Evolutionary conservation across 2,888 invertebrate species (phyloP).

Genomic region (Epinotia nisella): DNA sequence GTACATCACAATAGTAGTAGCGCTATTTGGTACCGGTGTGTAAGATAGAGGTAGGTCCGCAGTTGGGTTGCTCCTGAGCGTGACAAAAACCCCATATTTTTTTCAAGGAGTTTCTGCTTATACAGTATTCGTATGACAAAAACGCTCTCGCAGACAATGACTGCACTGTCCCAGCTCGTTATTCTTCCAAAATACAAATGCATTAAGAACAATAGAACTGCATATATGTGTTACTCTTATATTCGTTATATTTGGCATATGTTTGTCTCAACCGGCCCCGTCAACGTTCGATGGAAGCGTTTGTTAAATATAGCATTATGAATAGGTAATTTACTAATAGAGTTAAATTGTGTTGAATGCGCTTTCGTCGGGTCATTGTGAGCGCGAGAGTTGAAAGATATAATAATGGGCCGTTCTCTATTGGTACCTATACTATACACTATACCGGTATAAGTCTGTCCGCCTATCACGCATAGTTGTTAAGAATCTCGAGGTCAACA

Average conservation of each 20-base stretch:
- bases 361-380: constrained; percentile 46
- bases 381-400: constrained; percentile 36
- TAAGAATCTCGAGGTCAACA: background rate
- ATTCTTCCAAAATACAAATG: constrained; percentile 16
- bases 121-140: constrained; percentile 6
- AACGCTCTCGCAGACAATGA: constrained; percentile 18
- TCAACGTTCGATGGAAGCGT: background rate
- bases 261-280: background rate
- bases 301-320: background rate
- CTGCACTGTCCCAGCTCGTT: constrained; percentile 2
- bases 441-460: background rate
- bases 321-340: constrained; percentile 24
- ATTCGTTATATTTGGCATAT: background rate
- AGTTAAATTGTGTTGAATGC: constrained; percentile 35
- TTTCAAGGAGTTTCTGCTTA: background rate
- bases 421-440: no score
- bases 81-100: no score
- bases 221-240: background rate
- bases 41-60: no score
- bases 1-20: background rate
- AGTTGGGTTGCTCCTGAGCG: no score
- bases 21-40: no score
- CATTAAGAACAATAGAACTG: background rate
- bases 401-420: constrained; percentile 16
- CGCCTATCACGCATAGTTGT: background rate